phyloP scores from a whole-genome alignment of 2,888 invertebrate genomes.

The Nemurella pictetii region DNA sequence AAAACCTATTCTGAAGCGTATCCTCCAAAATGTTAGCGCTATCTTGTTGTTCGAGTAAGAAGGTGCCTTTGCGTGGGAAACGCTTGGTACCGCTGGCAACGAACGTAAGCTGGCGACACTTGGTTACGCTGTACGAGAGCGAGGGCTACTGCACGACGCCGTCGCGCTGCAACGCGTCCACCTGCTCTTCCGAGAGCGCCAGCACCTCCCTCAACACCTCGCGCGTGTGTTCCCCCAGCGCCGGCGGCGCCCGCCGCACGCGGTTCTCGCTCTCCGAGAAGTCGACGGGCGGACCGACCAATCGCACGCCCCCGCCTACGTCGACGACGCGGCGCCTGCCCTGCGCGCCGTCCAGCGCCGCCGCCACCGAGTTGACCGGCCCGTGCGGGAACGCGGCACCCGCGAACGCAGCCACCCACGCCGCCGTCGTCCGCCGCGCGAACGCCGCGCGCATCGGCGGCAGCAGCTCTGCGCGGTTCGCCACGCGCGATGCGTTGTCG shows the following conservation, averaged over 20 bases:
- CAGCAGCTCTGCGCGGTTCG: conserved; percentile 72
- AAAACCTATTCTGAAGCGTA: too few relatives aligned
- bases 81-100: too few relatives aligned
- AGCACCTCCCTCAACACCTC: conserved; percentile 71
- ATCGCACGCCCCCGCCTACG: conserved; percentile 69
- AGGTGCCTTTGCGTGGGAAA: too few relatives aligned
- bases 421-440: conserved; percentile 66
- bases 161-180: neutral
- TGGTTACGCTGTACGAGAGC: neutral
- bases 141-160: neutral
- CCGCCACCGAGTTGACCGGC: conserved; percentile 79
- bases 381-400: conserved; percentile 83
- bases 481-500: conserved; percentile 75
- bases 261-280: conserved; percentile 74
- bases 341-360: conserved; percentile 64
- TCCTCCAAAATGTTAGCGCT: too few relatives aligned
- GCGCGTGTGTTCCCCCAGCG: conserved; percentile 84
- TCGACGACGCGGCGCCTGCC: conserved; percentile 81
- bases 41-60: too few relatives aligned
- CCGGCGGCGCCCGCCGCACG: conserved; percentile 76
- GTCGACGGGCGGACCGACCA: conserved; percentile 85
- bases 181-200: conserved; percentile 58
- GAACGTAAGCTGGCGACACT: too few relatives aligned
- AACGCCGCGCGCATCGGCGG: conserved; percentile 63
- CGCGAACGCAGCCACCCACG: conserved; percentile 75